phyloP scores from a whole-genome alignment of 2,888 invertebrate genomes.

The Endotricha flammealis region DNA sequence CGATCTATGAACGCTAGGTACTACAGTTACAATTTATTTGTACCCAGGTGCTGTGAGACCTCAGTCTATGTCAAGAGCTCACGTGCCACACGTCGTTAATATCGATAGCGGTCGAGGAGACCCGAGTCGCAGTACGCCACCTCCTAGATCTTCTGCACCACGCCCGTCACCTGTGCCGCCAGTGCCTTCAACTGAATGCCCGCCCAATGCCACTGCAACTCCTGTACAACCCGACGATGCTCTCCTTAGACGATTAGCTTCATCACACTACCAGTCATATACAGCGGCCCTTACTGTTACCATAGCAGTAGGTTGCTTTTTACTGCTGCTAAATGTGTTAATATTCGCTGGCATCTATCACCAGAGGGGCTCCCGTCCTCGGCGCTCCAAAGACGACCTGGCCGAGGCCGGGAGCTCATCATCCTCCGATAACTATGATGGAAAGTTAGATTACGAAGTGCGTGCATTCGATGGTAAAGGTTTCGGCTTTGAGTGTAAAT shows the following conservation, averaged over 20 bases:
- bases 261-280: conserved; percentile 91
- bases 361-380: conserved; percentile 85
- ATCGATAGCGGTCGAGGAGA: conserved; percentile 47
- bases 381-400: conserved; percentile 87
- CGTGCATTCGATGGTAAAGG: conserved; percentile 75
- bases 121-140: conserved; percentile 48
- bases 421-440: conserved; percentile 80
- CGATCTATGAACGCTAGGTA: too few species aligned
- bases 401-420: conserved; percentile 85
- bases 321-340: conserved; percentile 87
- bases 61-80: conserved; percentile 83
- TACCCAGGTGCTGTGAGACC: conserved; percentile 84
- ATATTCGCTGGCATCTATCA: conserved; percentile 94
- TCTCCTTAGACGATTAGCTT: conserved; percentile 85
- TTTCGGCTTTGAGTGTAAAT: conserved; percentile 77
- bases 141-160: conserved; percentile 66
- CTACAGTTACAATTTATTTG: too few species aligned
- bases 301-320: conserved; percentile 90
- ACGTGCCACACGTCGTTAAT: conserved; percentile 77
- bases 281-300: conserved; percentile 93
- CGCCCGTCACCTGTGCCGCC: conserved; percentile 58
- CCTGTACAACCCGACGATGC: conserved; percentile 81
- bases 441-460: conserved; percentile 74
- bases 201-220: conserved; percentile 78
- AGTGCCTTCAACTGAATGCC: conserved; percentile 84